Evolutionary conservation across 2,888 invertebrate species (phyloP).

Genomic region (Petrolisthes manimaculis): DNA sequence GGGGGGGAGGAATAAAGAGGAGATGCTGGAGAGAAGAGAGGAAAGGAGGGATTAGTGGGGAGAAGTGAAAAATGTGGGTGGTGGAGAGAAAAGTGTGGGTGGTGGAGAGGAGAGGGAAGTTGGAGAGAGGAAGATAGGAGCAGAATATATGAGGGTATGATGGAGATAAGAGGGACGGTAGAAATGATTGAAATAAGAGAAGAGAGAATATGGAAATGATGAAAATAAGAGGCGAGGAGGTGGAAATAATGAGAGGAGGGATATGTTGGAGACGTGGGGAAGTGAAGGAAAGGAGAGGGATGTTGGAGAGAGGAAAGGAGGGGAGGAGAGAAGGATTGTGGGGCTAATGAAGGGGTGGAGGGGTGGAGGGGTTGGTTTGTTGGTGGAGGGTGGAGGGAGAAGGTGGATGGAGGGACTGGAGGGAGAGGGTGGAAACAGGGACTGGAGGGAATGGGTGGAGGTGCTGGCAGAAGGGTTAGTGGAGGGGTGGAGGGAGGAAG

Average conservation of each 20-base stretch:
- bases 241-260: constrained; percentile 4
- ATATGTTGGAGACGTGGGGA: background rate
- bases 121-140: background rate
- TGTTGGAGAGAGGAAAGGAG: background rate
- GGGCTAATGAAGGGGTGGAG: background rate
- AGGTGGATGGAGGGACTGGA: background rate
- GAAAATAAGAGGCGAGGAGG: background rate
- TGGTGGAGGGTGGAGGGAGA: background rate
- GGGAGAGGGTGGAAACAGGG: background rate
- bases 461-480: background rate
- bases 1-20: background rate
- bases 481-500: background rate
- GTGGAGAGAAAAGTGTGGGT: background rate
- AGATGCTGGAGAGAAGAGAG: background rate
- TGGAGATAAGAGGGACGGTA: background rate
- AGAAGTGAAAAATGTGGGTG: background rate
- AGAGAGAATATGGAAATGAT: background rate
- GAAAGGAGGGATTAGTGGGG: background rate
- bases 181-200: background rate
- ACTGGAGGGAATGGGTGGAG: background rate
- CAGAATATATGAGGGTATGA: background rate
- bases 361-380: background rate
- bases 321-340: background rate
- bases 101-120: background rate
- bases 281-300: background rate